These are phyloP conservation scores for Nannospalax galili DNA, from an alignment of 2,113 vertebrate genomes.

Conservation along the genomic window DNA sequence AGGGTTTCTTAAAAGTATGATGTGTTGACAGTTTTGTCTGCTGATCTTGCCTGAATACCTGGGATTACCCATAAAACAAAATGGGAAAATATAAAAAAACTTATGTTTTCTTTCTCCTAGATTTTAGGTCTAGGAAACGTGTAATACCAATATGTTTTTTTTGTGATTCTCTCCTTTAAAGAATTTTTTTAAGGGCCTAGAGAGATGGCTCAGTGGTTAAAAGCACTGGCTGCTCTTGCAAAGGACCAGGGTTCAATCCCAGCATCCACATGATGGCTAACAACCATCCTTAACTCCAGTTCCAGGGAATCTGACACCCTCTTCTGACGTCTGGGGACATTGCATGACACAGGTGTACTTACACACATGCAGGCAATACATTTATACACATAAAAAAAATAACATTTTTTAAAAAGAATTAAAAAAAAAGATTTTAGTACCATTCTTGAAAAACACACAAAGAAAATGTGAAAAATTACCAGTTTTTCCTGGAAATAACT, in stretches of 20 bases:
- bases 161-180: constrained; percentile 44
- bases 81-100: constrained; percentile 22
- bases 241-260: constrained; percentile 2
- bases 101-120: constrained; percentile 60
- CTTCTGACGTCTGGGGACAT: too few species aligned
- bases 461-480: neutral
- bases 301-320: too few species aligned
- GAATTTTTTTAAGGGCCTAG: constrained; percentile 42
- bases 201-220: too few species aligned
- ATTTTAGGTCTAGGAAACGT: neutral
- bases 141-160: constrained; percentile 37
- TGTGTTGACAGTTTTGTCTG: constrained; percentile 32
- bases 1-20: neutral
- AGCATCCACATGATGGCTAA: too few species aligned
- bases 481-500: constrained; percentile 35
- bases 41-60: constrained; percentile 51
- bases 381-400: too few species aligned
- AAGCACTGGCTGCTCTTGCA: too few species aligned
- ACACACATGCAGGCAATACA: too few species aligned
- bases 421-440: too few species aligned
- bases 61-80: constrained; percentile 56
- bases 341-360: too few species aligned
- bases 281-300: too few species aligned
- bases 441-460: neutral
- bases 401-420: too few species aligned